Evolutionary conservation across 2,797 vertebrate genomes (phyloP).

Genomic region (Danio albolineatus): DNA sequence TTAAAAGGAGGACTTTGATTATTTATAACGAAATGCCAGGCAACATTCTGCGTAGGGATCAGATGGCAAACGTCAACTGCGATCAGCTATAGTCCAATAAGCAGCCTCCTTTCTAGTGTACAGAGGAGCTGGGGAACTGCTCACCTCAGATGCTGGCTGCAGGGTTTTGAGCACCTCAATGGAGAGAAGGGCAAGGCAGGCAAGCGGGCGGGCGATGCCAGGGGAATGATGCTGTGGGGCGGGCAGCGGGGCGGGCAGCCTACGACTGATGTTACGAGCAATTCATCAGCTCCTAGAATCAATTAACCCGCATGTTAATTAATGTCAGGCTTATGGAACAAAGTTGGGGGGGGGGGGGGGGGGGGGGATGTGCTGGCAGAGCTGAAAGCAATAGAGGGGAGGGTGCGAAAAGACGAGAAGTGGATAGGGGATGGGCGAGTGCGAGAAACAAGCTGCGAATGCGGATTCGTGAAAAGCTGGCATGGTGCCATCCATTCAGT

Average conservation of each 20-base stretch:
- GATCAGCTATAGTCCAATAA: slow-evolving; percentile 77
- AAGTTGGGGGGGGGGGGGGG: slow-evolving; percentile 81
- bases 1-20: slow-evolving; percentile 67
- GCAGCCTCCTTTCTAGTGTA: slow-evolving; percentile 69
- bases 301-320: slow-evolving; percentile 98
- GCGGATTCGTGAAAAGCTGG: slow-evolving; percentile 94
- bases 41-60: slow-evolving; percentile 67
- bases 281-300: slow-evolving; percentile 93
- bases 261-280: slow-evolving; percentile 82
- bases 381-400: slow-evolving; percentile 81
- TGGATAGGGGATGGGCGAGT: slow-evolving; percentile 89
- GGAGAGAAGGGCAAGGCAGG: slow-evolving; percentile 64
- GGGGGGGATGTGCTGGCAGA: slow-evolving; percentile 74
- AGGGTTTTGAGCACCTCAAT: slow-evolving; percentile 71
- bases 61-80: slow-evolving; percentile 73
- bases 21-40: slow-evolving; percentile 75
- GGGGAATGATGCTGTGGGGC: slow-evolving; percentile 69
- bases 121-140: slow-evolving; percentile 56
- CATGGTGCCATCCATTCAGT: slow-evolving; percentile 99
- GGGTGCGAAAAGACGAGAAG: slow-evolving; percentile 77
- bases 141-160: slow-evolving; percentile 66
- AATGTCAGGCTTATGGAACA: slow-evolving; percentile 92
- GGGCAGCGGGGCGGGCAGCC: slow-evolving; percentile 73
- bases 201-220: slow-evolving; percentile 77
- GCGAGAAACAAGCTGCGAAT: slow-evolving; percentile 93